These are phyloP conservation scores for Portunus trituberculatus DNA, from an alignment of 1,140 invertebrate genomes.

Conservation along the genomic window DNA sequence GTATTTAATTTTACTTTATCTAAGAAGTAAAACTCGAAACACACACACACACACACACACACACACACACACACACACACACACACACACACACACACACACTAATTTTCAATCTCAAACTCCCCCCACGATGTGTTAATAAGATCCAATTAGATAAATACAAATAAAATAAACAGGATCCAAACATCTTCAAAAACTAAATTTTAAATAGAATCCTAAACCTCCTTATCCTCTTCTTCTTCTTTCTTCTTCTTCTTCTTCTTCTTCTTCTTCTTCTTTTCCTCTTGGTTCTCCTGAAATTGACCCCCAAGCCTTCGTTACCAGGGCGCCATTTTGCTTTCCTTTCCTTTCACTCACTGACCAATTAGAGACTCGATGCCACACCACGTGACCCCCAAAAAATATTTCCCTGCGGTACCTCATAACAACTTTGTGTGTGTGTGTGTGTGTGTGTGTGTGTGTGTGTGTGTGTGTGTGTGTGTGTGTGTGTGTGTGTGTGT, in stretches of 20 bases:
- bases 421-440: too few relatives aligned
- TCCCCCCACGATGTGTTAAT: not conserved
- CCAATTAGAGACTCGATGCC: too few relatives aligned
- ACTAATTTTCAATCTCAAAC: not conserved
- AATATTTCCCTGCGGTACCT: too few relatives aligned
- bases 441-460: too few relatives aligned
- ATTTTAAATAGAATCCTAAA: not conserved
- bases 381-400: too few relatives aligned
- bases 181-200: not conserved
- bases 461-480: not conserved
- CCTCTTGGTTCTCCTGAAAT: not conserved
- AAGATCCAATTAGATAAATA: slow-evolving; percentile 29
- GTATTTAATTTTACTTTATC: not conserved
- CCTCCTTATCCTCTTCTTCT: not conserved
- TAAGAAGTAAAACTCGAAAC: not conserved
- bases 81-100: slow-evolving; percentile 39
- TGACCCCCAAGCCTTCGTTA: not conserved
- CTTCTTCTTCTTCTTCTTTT: not conserved
- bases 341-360: not conserved
- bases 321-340: not conserved
- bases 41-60: slow-evolving; percentile 60
- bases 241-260: not conserved
- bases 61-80: slow-evolving; percentile 49
- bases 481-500: not conserved
- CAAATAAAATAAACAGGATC: not conserved